These are phyloP conservation scores for Cydia fagiglandana DNA, from an alignment of 1,140 invertebrate species.

Conservation along the genomic window DNA sequence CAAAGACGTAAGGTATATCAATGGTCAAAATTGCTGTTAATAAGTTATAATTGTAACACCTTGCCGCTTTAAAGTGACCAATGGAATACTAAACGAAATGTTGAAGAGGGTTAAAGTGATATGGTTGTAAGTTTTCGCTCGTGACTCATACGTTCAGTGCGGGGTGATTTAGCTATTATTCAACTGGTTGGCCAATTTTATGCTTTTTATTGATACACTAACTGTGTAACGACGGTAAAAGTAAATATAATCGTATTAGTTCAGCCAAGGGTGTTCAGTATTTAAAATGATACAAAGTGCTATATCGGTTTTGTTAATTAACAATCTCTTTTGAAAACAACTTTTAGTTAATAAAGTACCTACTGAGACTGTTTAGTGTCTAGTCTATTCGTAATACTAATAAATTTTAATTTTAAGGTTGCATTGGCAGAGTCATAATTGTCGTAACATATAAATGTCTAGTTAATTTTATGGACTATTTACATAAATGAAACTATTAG, in stretches of 20 bases:
- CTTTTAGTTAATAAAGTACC: too few relatives aligned
- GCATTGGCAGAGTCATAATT: too few relatives aligned
- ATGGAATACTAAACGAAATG: not conserved
- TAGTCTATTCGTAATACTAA: too few relatives aligned
- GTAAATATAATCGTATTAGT: not conserved
- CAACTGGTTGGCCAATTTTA: slow-evolving; percentile 7
- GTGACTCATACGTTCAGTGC: not conserved
- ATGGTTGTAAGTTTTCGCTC: slow-evolving; percentile 7
- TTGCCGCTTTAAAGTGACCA: not conserved
- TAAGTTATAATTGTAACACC: slow-evolving; percentile 11
- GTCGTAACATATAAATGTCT: too few relatives aligned
- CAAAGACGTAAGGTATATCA: not conserved
- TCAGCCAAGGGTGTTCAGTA: not conserved
- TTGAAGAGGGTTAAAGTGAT: not conserved
- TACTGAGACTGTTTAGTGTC: too few relatives aligned
- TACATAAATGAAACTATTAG: too few relatives aligned
- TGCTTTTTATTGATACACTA: slow-evolving; percentile 6
- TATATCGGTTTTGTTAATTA: too few relatives aligned
- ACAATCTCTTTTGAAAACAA: too few relatives aligned
- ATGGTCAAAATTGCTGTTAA: not conserved
- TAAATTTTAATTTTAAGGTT: too few relatives aligned
- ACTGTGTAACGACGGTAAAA: slow-evolving; percentile 2
- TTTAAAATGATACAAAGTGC: not conserved
- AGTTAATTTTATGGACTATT: too few relatives aligned
- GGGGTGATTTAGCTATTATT: slow-evolving; percentile 13